A percentile compares a stretch with the other conserved stretches of the same genome.
Conservation (phyloP, 2,113 vertebrate species). For the Salvelinus fontinalis region DNA sequence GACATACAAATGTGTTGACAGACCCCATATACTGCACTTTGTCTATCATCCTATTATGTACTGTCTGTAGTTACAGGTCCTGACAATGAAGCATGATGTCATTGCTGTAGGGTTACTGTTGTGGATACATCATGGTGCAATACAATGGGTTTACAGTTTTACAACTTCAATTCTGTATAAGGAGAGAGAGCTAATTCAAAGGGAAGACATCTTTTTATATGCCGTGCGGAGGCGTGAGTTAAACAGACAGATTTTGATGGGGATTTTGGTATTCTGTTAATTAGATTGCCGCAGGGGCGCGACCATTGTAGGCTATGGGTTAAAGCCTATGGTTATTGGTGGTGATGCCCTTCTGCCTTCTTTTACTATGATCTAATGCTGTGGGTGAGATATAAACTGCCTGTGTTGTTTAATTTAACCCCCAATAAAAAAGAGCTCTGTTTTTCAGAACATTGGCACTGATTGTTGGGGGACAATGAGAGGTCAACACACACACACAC, state of each 20-base stretch:
- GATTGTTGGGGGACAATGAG: not conserved
- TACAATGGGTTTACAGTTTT: not conserved
- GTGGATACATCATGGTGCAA: constrained; percentile 24
- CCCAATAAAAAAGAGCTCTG: not conserved
- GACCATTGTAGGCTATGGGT: too few relatives aligned
- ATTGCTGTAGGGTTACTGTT: constrained; percentile 12
- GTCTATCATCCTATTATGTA: too few relatives aligned
- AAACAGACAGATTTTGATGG: not conserved
- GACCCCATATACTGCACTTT: too few relatives aligned
- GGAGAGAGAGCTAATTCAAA: not conserved
- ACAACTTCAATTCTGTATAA: constrained; percentile 11
- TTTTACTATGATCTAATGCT: not conserved
- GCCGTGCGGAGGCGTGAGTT: not conserved
- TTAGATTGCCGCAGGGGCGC: not conserved
- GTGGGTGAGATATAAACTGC: not conserved
- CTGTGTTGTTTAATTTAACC: not conserved
- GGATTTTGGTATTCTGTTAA: too few relatives aligned
- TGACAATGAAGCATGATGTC: constrained; percentile 18
- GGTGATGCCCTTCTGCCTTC: not conserved
- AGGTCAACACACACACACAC: too few relatives aligned
- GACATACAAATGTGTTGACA: too few relatives aligned
- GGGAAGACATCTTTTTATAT: not conserved
- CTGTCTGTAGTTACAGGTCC: not conserved
- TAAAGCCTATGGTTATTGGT: not conserved
- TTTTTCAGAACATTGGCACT: not conserved